Base-by-base conservation (phyloP, 2,888 invertebrate genomes). In the Blastobasis adustella region DNA sequence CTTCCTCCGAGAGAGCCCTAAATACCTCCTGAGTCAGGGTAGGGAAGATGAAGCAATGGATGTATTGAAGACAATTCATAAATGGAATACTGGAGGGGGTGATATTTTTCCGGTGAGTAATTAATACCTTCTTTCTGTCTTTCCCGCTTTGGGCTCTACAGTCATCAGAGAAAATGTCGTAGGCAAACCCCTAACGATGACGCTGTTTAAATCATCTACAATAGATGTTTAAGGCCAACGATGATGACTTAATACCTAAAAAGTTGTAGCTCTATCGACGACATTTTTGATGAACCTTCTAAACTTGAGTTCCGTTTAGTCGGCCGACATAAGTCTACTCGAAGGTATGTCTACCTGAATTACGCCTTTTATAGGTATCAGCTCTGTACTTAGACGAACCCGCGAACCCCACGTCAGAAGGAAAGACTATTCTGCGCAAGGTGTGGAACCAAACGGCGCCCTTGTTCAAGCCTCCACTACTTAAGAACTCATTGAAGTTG, bases 1-100 rank as follows among this genome's bases (percentile, higher is more conserved):
- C 0, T 81, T 82, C 46, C 76, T 92, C 50, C 92, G 93, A 0
- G 96, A 96, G 70, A 95, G 94, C 59, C 95, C 96, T 0, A 94
- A 94, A 70, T 95, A 92, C 68, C 81, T 93, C 45, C 82, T 93
- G 4, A 90, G 92, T 43, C 92, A 91, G 59, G 91, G 91, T 0
- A 80, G 83, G 52, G 75, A 89, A 0, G 80, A 89, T 0, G 88
- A 90, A 49, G 92, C 94, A 0, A 59, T 94, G 39, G 56, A 66
- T 0, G 69, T 76, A 5, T 58, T 87, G 42, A 69, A 58, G 40
- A 52, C 50, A 6, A 86, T 86, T 8, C 72, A 71, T 50, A 56
- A 54, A 4, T 60, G 55, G 54, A 85, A 84, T 54, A 72, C 60
- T 10, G 75, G 75, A n/a, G 57, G 23, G 6, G 57, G 56, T 3